A percentile compares a stretch with the other conserved stretches of the same genome.
phyloP scores from a whole-genome alignment of 2,888 invertebrate species.

The Lordiphosa andalusiaca region DNA sequence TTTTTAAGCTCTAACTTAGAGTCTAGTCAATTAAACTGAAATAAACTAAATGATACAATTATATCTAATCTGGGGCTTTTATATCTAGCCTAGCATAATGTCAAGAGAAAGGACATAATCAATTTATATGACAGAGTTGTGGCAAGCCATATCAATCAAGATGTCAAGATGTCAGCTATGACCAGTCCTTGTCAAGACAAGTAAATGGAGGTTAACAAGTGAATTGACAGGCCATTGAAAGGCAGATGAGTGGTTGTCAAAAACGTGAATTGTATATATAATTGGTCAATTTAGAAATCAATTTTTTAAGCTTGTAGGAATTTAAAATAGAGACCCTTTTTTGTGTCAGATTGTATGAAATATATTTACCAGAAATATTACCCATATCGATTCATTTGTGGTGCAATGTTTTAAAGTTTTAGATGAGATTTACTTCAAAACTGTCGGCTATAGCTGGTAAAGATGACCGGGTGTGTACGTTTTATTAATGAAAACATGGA shows the following conservation, averaged over 20 bases:
- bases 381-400: too few relatives aligned
- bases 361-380: too few relatives aligned
- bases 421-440: too few relatives aligned
- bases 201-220: neutral
- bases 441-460: too few relatives aligned
- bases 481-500: too few relatives aligned
- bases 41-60: conserved; percentile 10
- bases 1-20: neutral
- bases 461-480: too few relatives aligned
- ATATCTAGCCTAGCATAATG: conserved; percentile 38
- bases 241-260: neutral
- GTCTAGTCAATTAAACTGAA: conserved; percentile 4
- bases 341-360: too few relatives aligned
- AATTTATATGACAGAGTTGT: neutral
- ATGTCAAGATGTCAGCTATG: neutral
- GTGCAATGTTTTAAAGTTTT: too few relatives aligned
- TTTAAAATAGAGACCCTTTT: too few relatives aligned
- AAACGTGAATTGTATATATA: conserved; percentile 8
- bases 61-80: conserved; percentile 22
- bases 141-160: neutral
- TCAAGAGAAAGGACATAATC: conserved; percentile 8
- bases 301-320: too few relatives aligned
- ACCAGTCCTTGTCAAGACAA: too few relatives aligned
- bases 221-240: neutral
- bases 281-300: neutral